Percentiles rank a stretch among this genome's conserved stretches.
Conservation (phyloP, 2,113 vertebrate genomes). For the Rhabdomys dilectus region DNA sequence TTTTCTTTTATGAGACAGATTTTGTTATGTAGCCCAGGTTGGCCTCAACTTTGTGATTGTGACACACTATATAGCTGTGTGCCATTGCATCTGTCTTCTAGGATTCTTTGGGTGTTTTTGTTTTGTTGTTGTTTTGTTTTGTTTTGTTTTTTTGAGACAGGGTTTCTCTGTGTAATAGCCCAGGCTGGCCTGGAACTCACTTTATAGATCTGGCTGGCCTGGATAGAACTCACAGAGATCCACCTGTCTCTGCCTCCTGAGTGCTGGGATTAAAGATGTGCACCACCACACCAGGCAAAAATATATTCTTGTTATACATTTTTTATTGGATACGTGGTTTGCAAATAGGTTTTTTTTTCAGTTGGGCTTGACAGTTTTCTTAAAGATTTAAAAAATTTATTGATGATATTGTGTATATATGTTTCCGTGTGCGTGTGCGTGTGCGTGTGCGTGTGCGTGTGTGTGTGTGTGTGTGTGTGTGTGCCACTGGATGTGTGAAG, state of each 20-base stretch:
- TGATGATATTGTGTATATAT: neutral
- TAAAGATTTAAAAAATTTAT: neutral
- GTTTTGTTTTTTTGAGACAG: neutral
- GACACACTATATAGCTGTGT: too few species aligned
- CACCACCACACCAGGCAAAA: neutral
- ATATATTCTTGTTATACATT: neutral
- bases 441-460: neutral
- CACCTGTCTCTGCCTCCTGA: neutral
- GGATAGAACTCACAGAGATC: neutral
- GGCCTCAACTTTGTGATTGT: neutral
- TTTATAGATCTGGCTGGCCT: neutral
- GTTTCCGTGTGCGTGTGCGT: neutral
- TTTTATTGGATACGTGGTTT: slow-evolving; percentile 30
- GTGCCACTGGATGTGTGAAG: neutral
- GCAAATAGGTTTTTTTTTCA: neutral
- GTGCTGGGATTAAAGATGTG: neutral
- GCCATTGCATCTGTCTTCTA: neutral
- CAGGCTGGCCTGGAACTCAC: neutral
- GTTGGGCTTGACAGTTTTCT: neutral
- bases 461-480: neutral
- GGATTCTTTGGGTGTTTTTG: too few species aligned
- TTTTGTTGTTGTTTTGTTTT: too few species aligned
- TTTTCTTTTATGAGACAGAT: neutral
- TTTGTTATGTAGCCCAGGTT: neutral
- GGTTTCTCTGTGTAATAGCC: neutral